Base-by-base conservation (phyloP, 92 coral and sea anemone genomes). In the Virgularia gustaviana region DNA sequence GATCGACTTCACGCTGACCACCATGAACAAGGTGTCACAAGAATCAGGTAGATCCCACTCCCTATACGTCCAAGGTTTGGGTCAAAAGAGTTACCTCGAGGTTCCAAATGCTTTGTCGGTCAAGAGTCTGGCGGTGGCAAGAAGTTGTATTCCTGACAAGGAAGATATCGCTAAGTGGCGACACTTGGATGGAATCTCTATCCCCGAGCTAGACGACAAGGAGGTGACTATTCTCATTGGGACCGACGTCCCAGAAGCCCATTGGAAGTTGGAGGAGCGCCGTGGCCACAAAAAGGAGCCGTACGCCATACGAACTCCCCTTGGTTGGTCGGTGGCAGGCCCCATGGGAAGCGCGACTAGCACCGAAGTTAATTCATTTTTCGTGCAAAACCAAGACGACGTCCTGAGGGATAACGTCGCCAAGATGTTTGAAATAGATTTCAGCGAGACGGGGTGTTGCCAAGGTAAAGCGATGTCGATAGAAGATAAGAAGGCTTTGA, bases 121-220 rank as follows among this genome's bases (percentile, higher is more conserved):
- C 20, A 66, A 45, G 33, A 30, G 13, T 66, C 37, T 66, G 0
- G 43, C 77, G 29, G 77, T 71, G 2, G 63, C 77, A 13, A 53
- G 33, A 57, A 71, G 77, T 12, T 53, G 77, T 24, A 71, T 71
- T 25, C 77, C 77, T 9, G 37, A 36, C 30, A 71, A 53, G 18
- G 77, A 71, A 32, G 77, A 71, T 22, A 35, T 71, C 24, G 56
- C 74, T 9, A 44, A 49, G 74, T 67, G 74, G 74, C 36, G 59
- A 9, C 59, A 67, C 20, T 35, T 67, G 11, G 63, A 71, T 19
- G 77, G 77, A 11, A 71, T 71, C 13, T 53, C 63, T 36, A 35
- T 52, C 19, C 77, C 77, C 0, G 65, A 71, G 25, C 29, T 71
- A 24, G 30, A 71, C 2, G 28, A 71, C 28, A 10, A 49, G 10